Conservation (phyloP, 2,888 invertebrate species). For the Cephus sareptanus region DNA sequence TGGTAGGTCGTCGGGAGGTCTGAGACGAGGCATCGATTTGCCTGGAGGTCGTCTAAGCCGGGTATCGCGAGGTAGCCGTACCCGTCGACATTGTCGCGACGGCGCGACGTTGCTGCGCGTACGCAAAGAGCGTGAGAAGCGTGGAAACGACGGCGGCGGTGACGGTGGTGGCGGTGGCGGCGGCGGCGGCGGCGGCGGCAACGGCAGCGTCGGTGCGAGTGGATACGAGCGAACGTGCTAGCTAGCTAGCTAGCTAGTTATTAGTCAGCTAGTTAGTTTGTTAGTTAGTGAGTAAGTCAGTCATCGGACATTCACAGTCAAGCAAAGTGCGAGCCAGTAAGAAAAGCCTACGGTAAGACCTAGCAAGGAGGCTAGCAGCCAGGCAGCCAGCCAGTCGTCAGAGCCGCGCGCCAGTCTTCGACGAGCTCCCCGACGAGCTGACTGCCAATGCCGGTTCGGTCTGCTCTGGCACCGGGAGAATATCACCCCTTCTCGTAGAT, state of each 20-base stretch:
- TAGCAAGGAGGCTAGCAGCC: neutral
- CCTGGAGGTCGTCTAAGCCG: conserved; percentile 53
- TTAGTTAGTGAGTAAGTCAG: neutral
- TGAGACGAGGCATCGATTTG: conserved; percentile 49
- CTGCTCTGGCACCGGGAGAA: conserved; percentile 24
- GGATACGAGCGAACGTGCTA: neutral
- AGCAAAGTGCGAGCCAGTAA: neutral
- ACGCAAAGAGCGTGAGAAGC: conserved; percentile 1
- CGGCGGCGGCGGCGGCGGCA: neutral
- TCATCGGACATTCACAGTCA: neutral
- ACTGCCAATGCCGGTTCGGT: conserved; percentile 44
- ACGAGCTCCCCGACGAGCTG: conserved; percentile 46
- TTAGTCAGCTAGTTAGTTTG: neutral
- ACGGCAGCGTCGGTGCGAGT: neutral
- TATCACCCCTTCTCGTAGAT: conserved; percentile 6
- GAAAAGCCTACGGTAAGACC: neutral
- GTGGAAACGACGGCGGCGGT: neutral
- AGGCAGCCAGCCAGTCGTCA: conserved; percentile 36
- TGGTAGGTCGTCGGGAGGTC: neutral
- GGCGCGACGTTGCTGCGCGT: conserved; percentile 7
- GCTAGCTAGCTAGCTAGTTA: neutral
- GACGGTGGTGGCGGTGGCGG: neutral
- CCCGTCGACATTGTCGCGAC: conserved; percentile 35
- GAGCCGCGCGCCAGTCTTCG: conserved; percentile 54
- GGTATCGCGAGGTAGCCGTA: neutral